Percentiles rank a stretch among this genome's conserved stretches.
phyloP scores from a whole-genome alignment of 2,888 invertebrate species.

The Phengaris alcon region DNA sequence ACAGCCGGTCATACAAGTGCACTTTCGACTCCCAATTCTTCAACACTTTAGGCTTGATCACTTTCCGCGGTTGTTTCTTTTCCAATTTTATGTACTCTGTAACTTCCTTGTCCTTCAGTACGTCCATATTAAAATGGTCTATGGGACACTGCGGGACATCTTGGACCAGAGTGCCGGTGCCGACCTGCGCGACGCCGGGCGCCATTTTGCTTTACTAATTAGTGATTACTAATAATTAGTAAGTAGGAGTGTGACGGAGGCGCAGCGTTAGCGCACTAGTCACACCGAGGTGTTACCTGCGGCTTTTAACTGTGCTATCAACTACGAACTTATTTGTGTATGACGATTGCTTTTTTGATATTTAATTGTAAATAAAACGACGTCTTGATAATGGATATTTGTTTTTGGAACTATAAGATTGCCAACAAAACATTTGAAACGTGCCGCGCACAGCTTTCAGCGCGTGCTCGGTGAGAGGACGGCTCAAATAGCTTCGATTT shows the following conservation, averaged over 20 bases:
- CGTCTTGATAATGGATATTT: neutral
- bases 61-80: conserved; percentile 52
- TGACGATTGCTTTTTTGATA: neutral
- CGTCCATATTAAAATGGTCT: conserved; percentile 43
- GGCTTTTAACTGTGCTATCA: conserved; percentile 64
- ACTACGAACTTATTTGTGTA: conserved; percentile 12
- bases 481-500: neutral
- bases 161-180: conserved; percentile 49
- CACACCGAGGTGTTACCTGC: conserved; percentile 49
- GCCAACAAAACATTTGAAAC: neutral
- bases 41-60: conserved; percentile 63
- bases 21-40: conserved; percentile 62
- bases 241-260: conserved; percentile 46
- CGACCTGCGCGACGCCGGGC: conserved; percentile 62
- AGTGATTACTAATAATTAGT: conserved; percentile 31
- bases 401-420: neutral
- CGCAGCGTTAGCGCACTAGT: conserved; percentile 58
- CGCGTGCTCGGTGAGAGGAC: neutral
- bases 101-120: conserved; percentile 35
- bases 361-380: neutral
- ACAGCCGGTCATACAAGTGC: conserved; percentile 66
- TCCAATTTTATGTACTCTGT: conserved; percentile 40
- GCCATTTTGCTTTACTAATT: conserved; percentile 52
- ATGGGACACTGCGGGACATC: conserved; percentile 50
- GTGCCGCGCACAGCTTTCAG: neutral